Conservation (phyloP, 23 tunicate species). For the Diplosoma virens region DNA sequence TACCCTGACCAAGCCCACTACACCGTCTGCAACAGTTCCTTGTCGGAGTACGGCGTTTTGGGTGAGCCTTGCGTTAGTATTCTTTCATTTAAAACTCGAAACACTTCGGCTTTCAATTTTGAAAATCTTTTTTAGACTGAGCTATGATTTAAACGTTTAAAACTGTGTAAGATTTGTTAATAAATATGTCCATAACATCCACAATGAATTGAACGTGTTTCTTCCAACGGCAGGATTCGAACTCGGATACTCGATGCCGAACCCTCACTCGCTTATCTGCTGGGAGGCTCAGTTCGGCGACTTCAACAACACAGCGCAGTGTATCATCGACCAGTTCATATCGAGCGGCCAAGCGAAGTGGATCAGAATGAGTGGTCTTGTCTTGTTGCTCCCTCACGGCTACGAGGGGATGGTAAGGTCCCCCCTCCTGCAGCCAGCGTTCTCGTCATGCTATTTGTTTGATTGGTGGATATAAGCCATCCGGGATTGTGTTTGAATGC, state of each 20-base stretch:
- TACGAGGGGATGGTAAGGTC: constrained; percentile 98
- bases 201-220: too few species aligned
- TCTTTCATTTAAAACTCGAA: too few species aligned
- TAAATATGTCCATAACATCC: neutral
- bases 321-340: constrained; percentile 98
- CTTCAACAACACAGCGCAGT: constrained; percentile 98
- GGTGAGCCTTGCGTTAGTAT: constrained; percentile 44
- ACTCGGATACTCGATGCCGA: constrained; percentile 97
- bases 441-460: too few species aligned
- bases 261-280: constrained; percentile 82
- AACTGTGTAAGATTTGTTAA: too few species aligned
- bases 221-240: constrained; percentile 73
- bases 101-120: too few species aligned
- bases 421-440: too few species aligned
- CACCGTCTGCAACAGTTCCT: constrained; percentile 94
- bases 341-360: constrained; percentile 98
- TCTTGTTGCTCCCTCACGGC: constrained; percentile 90
- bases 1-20: constrained; percentile 82
- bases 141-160: too few species aligned
- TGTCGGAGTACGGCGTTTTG: constrained; percentile 94
- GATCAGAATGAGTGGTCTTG: constrained; percentile 94
- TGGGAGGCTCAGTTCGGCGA: constrained; percentile 99
- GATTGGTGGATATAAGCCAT: too few species aligned
- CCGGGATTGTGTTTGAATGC: too few species aligned
- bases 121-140: too few species aligned